Evolutionary conservation across 1,140 invertebrate species (phyloP).

Genomic region (Drosophila sucinea): DNA sequence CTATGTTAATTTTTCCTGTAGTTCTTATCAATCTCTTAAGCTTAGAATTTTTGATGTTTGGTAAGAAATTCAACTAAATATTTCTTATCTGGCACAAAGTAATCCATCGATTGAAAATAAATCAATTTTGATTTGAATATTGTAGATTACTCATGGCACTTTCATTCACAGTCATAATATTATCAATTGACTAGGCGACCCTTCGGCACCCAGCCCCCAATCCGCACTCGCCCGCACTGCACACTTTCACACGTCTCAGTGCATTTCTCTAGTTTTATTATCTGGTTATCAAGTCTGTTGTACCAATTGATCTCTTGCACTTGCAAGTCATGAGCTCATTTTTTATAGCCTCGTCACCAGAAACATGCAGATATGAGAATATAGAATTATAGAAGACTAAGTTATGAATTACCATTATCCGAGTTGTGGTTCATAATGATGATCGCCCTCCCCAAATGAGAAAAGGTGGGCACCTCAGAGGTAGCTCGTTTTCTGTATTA

Average conservation of each 20-base stretch:
- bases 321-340: slow-evolving; percentile 37
- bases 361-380: not conserved
- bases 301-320: slow-evolving; percentile 67
- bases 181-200: slow-evolving; percentile 17
- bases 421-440: not conserved
- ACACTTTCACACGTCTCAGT: slow-evolving; percentile 27
- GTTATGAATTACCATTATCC: not conserved
- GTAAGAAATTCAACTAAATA: not conserved
- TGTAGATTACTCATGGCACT: slow-evolving; percentile 23
- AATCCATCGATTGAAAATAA: slow-evolving; percentile 18
- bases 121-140: slow-evolving; percentile 25
- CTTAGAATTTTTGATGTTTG: not conserved
- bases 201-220: not conserved
- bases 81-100: not conserved
- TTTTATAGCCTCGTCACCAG: slow-evolving; percentile 1
- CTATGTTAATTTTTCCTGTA: too few relatives aligned
- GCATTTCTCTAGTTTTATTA: slow-evolving; percentile 44
- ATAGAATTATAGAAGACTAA: not conserved
- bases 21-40: not conserved
- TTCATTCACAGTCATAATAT: slow-evolving; percentile 12
- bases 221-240: not conserved
- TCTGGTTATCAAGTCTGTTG: slow-evolving; percentile 49
- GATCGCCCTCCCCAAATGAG: too few relatives aligned
- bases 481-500: not conserved
- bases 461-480: not conserved